Evolutionary conservation across 2,797 vertebrate species (phyloP).

Genomic region (Pyrocephalus nanus): DNA sequence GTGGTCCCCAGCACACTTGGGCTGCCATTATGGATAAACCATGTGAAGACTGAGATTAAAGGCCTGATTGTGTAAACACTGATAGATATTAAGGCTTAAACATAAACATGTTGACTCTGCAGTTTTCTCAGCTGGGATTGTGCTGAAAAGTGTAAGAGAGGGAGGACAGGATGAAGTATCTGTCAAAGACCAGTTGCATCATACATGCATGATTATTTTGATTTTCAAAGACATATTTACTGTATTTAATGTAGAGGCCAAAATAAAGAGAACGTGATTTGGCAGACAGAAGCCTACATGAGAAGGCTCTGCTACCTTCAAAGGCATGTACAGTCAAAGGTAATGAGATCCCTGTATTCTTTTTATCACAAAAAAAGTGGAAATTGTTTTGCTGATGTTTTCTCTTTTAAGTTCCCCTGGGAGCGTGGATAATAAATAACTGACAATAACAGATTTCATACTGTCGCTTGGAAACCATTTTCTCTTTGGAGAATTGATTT

Average conservation of each 20-base stretch:
- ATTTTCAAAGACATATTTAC: neutral
- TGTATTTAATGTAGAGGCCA: neutral
- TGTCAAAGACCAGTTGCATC: neutral
- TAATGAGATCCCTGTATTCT: neutral
- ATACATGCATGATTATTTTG: neutral
- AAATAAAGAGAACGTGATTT: neutral
- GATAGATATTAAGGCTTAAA: neutral
- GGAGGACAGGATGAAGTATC: neutral
- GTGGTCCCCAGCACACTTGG: neutral
- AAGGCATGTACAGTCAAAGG: neutral
- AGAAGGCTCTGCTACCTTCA: neutral
- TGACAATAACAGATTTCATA: constrained; percentile 77
- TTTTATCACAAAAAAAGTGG: neutral
- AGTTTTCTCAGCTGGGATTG: neutral
- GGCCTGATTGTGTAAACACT: neutral
- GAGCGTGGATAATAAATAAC: constrained; percentile 72
- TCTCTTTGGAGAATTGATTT: constrained; percentile 75
- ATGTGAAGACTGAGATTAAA: neutral
- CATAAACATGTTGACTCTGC: neutral
- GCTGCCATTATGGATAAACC: neutral
- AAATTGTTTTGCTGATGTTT: constrained; percentile 73
- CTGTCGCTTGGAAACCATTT: constrained; percentile 64
- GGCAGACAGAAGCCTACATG: neutral
- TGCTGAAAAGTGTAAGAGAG: neutral
- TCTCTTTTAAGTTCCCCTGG: constrained; percentile 58